Base-by-base conservation (phyloP, 2,888 invertebrate species). In the Clivina fossor region DNA sequence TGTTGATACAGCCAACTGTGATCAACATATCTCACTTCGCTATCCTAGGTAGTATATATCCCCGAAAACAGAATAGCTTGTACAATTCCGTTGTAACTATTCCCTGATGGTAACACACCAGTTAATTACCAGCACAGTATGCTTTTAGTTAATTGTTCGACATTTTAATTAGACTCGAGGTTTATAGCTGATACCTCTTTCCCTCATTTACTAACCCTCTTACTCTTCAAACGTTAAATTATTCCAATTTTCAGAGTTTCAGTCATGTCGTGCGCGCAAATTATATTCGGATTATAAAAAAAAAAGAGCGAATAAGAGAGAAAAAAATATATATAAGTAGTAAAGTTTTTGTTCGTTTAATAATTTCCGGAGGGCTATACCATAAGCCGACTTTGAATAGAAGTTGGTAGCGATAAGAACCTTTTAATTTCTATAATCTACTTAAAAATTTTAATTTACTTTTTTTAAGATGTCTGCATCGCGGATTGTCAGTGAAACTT, bases 401-500 rank as follows among this genome's bases (percentile, higher is more conserved):
- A 48, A 48, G 48, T 48, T 48, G 48, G n/a, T n/a, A n/a, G 19
- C 26, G 48, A 37, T 48, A 48, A 48, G 48, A 48, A 37, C 7
- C 48, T 35, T 44, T 44, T 48, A 48, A 48, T 48, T 48, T 37
- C 37, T 48, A 35, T 48, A 48, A 48, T 48, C 48, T 37, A 22
- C 37, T 48, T 48, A 35, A 37, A 8, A 35, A 48, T 37, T 48
- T 48, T 35, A 48, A 48, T 37, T 48, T 48, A 48, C 11, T n/a
- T n/a, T 48, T 48, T 48, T 37, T 37, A 48, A 48, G 47, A 35
- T 47, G 47, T 47, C 22, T 16, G 11, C 9, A 15, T n/a, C 7
- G 38, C 4, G n/a, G 41, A 41, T n/a, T 22, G 41, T 41, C 9
- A 7, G 20, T 4, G 41, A 33, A 28, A 8, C 26, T 5, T 35